Evolutionary conservation across 2,113 vertebrate genomes (phyloP), one percentile per base, ranked within the genome.

Genomic region (Gambusia affinis): DNA sequence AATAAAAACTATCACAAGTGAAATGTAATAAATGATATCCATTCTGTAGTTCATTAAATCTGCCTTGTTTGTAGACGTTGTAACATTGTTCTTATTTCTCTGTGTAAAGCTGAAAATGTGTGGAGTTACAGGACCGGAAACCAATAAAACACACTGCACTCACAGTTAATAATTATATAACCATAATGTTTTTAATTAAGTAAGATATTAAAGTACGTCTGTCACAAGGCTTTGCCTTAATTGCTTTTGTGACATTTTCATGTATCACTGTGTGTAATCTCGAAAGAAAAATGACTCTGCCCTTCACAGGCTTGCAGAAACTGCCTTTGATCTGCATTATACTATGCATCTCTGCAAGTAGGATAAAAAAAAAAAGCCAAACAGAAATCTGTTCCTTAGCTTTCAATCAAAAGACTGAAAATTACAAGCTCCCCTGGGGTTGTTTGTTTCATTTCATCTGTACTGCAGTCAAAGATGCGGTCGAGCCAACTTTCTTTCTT

Each of bases 391-490:
- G 73, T 81, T 74, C 84, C 71, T 64, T 60, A 60, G 85, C 74
- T 82, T 30, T 5, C 39, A 74, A 79, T 87, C 70, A 72, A 85
- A 82, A 74, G 80, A 70, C 44, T 2, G 86, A 84, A 72, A 86
- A 82, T 14, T 82, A 87, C 64, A 42, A 28, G 35, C 22, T 82
- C 85, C 76, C 82, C 76, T 71, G 24, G 78, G 82, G 77, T 85
- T 86, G 82, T 92, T 89, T 89, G 82, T 84, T 90, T 90, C 84
- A 87, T 89, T 90, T 85, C 62, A 81, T 81, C 81, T 83, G 73
- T 51, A 61, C 83, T 17, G 81, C 81, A 82, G 76, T 80, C 80
- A 79, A 84, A 88, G 71, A 80, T 77, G 29, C 76, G 69, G 74
- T 70, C 73, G 54, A 78, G 86, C 82, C 90, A 81, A 73, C 68